phyloP scores from a whole-genome alignment of 1,140 invertebrate genomes.

The Drosophila mauritiana region DNA sequence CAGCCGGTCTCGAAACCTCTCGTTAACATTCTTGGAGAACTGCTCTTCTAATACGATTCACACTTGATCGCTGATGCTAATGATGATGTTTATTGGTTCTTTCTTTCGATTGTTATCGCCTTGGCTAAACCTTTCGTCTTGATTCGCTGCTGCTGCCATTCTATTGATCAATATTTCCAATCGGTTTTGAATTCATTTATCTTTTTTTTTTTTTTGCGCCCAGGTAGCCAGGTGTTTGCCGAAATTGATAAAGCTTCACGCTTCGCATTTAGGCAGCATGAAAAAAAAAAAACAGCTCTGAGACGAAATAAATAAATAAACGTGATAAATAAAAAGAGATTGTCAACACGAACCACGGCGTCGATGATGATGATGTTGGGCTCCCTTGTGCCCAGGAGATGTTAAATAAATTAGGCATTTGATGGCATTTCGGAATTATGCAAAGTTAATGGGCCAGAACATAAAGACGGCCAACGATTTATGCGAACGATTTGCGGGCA shows the following conservation, averaged over 20 bases:
- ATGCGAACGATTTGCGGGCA: constrained; percentile 4
- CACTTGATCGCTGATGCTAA: constrained; percentile 40
- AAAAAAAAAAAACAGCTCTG: not conserved
- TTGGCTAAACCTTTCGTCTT: constrained; percentile 24
- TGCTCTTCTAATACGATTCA: constrained; percentile 46
- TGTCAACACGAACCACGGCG: constrained; percentile 36
- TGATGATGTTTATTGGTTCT: constrained; percentile 42
- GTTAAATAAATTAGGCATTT: constrained; percentile 55
- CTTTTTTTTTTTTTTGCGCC: constrained; percentile 11
- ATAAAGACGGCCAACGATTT: constrained; percentile 30
- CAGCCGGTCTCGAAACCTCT: constrained; percentile 1
- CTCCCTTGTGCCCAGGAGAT: constrained; percentile 18
- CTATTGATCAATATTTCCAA: constrained; percentile 65
- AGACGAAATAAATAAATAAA: constrained; percentile 19
- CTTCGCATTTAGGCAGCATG: constrained; percentile 22
- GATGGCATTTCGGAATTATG: constrained; percentile 51
- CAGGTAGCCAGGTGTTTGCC: constrained; percentile 42
- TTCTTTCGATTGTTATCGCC: constrained; percentile 14
- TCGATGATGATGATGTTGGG: constrained; percentile 18
- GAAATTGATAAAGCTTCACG: constrained; percentile 49
- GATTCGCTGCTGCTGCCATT: constrained; percentile 13
- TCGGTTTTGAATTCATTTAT: constrained; percentile 46
- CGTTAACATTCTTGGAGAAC: constrained; percentile 54
- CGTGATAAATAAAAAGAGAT: constrained; percentile 56
- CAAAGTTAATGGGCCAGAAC: constrained; percentile 52